Base-by-base conservation (phyloP, 1,140 invertebrate species). In the Meloidogyne floridensis region DNA sequence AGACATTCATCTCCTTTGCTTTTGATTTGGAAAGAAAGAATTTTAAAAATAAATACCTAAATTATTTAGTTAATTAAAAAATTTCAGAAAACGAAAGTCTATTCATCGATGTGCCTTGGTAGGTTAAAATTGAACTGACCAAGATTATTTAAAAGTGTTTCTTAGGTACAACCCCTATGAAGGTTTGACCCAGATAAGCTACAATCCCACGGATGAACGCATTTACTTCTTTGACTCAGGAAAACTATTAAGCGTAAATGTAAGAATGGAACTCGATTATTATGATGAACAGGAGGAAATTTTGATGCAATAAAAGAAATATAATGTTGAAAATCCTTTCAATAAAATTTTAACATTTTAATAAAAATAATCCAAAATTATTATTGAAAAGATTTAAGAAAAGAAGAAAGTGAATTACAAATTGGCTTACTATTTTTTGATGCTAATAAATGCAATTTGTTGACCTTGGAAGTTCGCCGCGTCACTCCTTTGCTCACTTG, bases 221-320 rank as follows among this genome's bases (percentile, higher is more conserved):
- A 91, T 98, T 43, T 96, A 95, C 90, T 95, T 95, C 0, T 97
- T 95, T 94, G 96, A 98, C 90, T 93, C 93, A 86, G 95, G 96
- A n/a, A 96, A 96, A 88, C 94, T 95, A 88, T 92, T 98, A 15
- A 95, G 84, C 59, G 86, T 86, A 8, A 86, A 86, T 77, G 86
- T 86, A 11, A 51, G 86, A n/a, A 86, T 85, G 56, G 86, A 86
- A 47, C 18, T 51, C 4, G 84, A 87, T 13, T 73, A 80, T 56
- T 80, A 81, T n/a, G 75, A 81, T 69, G 80, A 80, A 47, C 77
- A 79, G 18, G 13, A 54, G n/a, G 56, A 79, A 71, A 32, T 79
- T 18, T 72, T 79, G 59, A 1, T 79, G 65, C 13, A 65, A 18
- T 65, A 65, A 65, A 65, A 65, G 4, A 6, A 32, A 32, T 32